phyloP scores from a whole-genome alignment of 2,888 invertebrate species.

The Celastrina argiolus region DNA sequence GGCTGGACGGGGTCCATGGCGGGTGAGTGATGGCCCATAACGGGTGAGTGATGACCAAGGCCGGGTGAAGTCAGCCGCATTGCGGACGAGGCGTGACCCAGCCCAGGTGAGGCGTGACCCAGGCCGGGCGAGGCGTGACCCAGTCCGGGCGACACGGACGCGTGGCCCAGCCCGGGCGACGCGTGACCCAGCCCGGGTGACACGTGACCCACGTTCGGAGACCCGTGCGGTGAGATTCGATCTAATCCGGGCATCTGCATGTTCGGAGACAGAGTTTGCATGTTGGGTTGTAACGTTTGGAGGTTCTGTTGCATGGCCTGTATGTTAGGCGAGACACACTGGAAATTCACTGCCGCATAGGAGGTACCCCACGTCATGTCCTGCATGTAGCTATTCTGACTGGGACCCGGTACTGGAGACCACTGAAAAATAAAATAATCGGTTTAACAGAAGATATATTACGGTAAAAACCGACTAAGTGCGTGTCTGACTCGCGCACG shows the following conservation, averaged over 20 bases:
- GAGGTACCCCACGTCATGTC: conserved; percentile 4
- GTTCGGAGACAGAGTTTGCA: conserved; percentile 31
- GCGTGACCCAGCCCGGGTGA: conserved; percentile 34
- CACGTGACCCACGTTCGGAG: conserved; percentile 36
- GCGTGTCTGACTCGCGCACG: too few species aligned
- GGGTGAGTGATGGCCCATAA: neutral
- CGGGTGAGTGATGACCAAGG: neutral
- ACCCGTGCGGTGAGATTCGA: conserved; percentile 27
- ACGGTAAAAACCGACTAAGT: too few species aligned
- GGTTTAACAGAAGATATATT: neutral
- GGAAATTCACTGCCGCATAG: conserved; percentile 12
- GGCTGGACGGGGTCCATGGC: neutral
- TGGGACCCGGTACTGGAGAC: neutral
- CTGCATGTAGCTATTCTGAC: neutral
- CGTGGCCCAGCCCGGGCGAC: conserved; percentile 37
- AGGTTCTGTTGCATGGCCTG: conserved; percentile 30
- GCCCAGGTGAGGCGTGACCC: conserved; percentile 35
- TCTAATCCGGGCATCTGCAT: conserved; percentile 28
- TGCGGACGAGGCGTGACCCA: neutral
- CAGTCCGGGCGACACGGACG: conserved; percentile 30
- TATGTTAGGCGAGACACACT: conserved; percentile 30
- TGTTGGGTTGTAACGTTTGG: conserved; percentile 35
- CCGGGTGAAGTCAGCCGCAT: neutral
- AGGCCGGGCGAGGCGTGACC: conserved; percentile 29
- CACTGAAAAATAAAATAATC: conserved; percentile 2